Base-by-base conservation (phyloP, 2,113 vertebrate genomes). In the Pteronura brasiliensis region DNA sequence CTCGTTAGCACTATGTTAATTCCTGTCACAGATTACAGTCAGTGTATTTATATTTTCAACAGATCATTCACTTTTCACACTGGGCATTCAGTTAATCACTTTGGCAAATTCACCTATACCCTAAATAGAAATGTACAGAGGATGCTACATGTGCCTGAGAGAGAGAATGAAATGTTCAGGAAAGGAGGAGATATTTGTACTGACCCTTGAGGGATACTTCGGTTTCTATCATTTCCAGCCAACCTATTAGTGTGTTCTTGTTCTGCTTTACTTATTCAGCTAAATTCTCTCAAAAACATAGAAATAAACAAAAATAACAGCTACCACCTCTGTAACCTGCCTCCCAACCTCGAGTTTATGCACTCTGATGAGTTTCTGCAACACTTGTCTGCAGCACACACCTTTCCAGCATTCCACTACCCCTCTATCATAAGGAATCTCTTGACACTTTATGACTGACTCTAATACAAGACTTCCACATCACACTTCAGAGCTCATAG, bases 141-240 rank as follows among this genome's bases (percentile, higher is more conserved):
- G 9, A 44, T 31, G 61, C 5, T 21, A 8, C 1, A 0, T 9
- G 5, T 81, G 9, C 3, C 23, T 74, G 2, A 27, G 8, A 17
- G 36, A 13, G 69, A 44, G 23, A 52, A 44, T 18, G 29, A 17
- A 29, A 52, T 72, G 34, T 1, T 67, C 47, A 72, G n/a, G 31
- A 79, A 72, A 79, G 17, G 29, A 86, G 36, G 23, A 14, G 1
- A 20, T 10, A 34, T 61, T 61, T 61, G 0, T n/a, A 13, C 9
- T 69, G 34, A 27, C 4, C 14, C 20, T 39, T 77, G 49, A 93
- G 29, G 10, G 55, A 65, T 8, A 34, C 85, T 25, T 63, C n/a
- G 7, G 4, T n/a, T 76, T 86, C 65, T 47, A 49, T 67, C 31
- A 90, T 93, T 85, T 63, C 3, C 31, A 83, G 27, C 11, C 55